A percentile compares a stretch with the other conserved stretches of the same genome.
These are phyloP conservation scores for Trichopoda pennipes DNA, from an alignment of 2,888 invertebrate species.

Conservation along the genomic window DNA sequence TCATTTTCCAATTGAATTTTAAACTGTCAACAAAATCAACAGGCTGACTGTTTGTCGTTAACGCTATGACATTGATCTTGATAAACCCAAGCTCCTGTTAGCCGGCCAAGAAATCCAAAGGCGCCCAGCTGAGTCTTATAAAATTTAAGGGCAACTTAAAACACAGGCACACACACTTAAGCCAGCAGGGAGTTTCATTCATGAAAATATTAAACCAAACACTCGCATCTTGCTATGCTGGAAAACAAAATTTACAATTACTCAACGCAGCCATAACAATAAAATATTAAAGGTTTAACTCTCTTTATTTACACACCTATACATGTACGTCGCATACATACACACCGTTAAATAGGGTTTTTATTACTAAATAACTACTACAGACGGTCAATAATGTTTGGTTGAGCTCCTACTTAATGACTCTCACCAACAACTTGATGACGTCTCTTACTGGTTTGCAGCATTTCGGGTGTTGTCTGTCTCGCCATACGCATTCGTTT, in stretches of 20 bases:
- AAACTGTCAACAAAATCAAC: constrained; percentile 34
- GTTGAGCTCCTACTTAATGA: constrained; percentile 23
- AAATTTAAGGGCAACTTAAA: constrained; percentile 15
- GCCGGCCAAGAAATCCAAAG: constrained; percentile 5
- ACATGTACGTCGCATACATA: constrained; percentile 9
- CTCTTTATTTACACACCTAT: constrained; percentile 16
- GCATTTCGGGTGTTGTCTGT: constrained; percentile 31
- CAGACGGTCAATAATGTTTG: constrained; percentile 44
- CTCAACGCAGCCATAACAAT: constrained; percentile 19
- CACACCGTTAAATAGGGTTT: constrained; percentile 36
- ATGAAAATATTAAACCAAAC: constrained; percentile 59
- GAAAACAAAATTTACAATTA: constrained; percentile 22
- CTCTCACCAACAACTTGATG: constrained; percentile 42
- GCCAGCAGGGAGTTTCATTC: constrained; percentile 73
- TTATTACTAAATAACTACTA: constrained; percentile 4
- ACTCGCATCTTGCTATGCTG: neutral
- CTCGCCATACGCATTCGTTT: constrained; percentile 35
- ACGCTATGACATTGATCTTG: constrained; percentile 46
- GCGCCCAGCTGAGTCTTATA: constrained; percentile 56
- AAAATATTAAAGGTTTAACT: constrained; percentile 1
- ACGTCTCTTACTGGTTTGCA: constrained; percentile 28
- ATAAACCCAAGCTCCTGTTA: constrained; percentile 59
- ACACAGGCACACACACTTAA: constrained; percentile 40
- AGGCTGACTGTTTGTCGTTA: constrained; percentile 33
- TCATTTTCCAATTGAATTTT: constrained; percentile 26